Evolutionary conservation across 1,140 invertebrate genomes (phyloP).

Genomic region (Vanessa atalanta): DNA sequence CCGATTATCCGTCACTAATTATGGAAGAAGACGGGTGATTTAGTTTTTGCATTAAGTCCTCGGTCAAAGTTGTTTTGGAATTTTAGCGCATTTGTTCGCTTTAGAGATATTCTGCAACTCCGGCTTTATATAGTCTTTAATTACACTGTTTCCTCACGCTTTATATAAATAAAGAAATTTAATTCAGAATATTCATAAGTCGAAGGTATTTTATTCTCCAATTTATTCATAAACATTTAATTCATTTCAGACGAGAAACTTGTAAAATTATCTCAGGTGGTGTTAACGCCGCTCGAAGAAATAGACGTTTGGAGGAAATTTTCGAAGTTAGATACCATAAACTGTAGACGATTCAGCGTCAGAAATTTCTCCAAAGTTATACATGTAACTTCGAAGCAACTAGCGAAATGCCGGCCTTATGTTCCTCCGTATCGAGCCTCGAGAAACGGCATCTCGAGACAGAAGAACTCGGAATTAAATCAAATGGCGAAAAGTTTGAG

Average conservation of each 20-base stretch:
- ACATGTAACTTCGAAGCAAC: background rate
- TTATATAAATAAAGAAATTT: too few species aligned
- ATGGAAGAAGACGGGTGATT: too few species aligned
- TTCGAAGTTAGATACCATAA: background rate
- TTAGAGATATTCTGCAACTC: too few species aligned
- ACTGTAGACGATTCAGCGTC: conserved; percentile 3
- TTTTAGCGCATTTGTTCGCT: too few species aligned
- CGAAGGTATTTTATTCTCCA: too few species aligned
- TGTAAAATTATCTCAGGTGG: background rate
- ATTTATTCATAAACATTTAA: background rate
- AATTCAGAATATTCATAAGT: too few species aligned
- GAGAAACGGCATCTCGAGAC: background rate
- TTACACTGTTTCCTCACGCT: too few species aligned
- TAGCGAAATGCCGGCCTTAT: background rate
- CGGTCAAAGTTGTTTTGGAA: too few species aligned
- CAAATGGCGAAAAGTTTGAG: background rate
- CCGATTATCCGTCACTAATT: too few species aligned
- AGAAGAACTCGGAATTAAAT: background rate
- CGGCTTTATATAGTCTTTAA: too few species aligned
- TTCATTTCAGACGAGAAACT: background rate
- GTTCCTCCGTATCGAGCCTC: background rate
- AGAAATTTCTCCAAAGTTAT: background rate
- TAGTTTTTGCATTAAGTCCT: too few species aligned
- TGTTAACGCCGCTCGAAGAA: background rate
- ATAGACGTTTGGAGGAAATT: background rate